Conservation (phyloP, 1,140 invertebrate genomes). For the Euglossa dilemma region DNA sequence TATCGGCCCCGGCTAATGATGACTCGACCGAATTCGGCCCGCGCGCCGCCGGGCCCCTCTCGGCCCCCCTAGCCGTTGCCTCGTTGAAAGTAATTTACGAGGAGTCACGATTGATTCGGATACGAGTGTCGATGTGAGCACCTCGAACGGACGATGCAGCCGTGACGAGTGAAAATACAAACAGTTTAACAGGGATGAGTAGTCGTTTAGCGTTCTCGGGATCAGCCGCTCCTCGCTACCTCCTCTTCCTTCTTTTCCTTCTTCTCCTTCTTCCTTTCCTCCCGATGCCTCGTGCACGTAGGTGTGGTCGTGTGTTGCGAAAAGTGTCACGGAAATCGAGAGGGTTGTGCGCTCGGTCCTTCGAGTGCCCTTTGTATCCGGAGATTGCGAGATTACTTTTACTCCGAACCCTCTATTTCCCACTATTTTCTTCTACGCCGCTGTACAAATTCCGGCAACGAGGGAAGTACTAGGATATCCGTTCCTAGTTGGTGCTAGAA, state of each 20-base stretch:
- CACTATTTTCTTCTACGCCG: no score
- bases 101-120: constrained; percentile 73
- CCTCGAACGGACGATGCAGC: constrained; percentile 65
- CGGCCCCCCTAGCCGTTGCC: neutral
- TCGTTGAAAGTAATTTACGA: constrained; percentile 62
- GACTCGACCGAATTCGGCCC: constrained; percentile 71
- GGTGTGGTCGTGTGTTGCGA: constrained; percentile 22
- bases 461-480: no score
- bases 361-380: no score
- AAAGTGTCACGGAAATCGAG: neutral
- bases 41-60: constrained; percentile 15
- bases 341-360: neutral
- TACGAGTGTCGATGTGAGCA: constrained; percentile 76
- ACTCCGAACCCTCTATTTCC: no score
- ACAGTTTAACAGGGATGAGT: constrained; percentile 82
- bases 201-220: constrained; percentile 76
- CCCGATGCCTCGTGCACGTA: constrained; percentile 26
- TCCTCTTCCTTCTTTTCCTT: constrained; percentile 12
- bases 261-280: constrained; percentile 4
- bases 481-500: no score
- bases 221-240: constrained; percentile 60
- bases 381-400: neutral
- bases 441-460: no score
- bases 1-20: constrained; percentile 71
- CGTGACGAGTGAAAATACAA: constrained; percentile 82